A percentile compares a stretch with the other conserved stretches of the same genome.
These are phyloP conservation scores for Catharus bicknelli DNA, from an alignment of 2,113 vertebrate genomes.

Conservation along the genomic window DNA sequence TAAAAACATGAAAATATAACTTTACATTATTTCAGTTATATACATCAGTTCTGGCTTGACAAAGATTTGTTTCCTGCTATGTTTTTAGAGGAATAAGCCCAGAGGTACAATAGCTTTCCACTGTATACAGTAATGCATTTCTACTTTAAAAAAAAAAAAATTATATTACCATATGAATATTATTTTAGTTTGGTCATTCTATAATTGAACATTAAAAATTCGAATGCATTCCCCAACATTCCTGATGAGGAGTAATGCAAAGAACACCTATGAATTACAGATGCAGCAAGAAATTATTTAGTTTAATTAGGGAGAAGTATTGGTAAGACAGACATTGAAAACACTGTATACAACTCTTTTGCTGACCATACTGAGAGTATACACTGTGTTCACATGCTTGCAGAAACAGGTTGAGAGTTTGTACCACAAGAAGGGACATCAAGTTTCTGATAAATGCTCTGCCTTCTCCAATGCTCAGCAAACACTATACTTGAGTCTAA, in stretches of 20 bases:
- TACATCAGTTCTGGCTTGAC: slow-evolving; percentile 81
- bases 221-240: slow-evolving; percentile 65
- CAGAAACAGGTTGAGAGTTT: slow-evolving; percentile 8
- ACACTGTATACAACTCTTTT: slow-evolving; percentile 14
- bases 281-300: background rate
- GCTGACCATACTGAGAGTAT: background rate
- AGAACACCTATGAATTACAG: slow-evolving; percentile 13
- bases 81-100: slow-evolving; percentile 75
- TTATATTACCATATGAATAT: slow-evolving; percentile 59
- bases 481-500: slow-evolving; percentile 18
- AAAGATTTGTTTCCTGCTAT: slow-evolving; percentile 64
- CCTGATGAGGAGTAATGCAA: slow-evolving; percentile 64
- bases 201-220: slow-evolving; percentile 61
- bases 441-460: slow-evolving; percentile 3
- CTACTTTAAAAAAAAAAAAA: slow-evolving; percentile 63
- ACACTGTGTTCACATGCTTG: background rate
- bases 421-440: background rate
- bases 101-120: slow-evolving; percentile 76
- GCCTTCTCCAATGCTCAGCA: background rate
- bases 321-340: background rate
- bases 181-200: slow-evolving; percentile 77
- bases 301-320: background rate
- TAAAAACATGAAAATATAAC: slow-evolving; percentile 88
- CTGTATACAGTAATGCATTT: slow-evolving; percentile 57
- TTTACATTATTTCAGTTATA: slow-evolving; percentile 85